phyloP scores from a whole-genome alignment of 1,140 invertebrate genomes.

The Drosophila truncata region DNA sequence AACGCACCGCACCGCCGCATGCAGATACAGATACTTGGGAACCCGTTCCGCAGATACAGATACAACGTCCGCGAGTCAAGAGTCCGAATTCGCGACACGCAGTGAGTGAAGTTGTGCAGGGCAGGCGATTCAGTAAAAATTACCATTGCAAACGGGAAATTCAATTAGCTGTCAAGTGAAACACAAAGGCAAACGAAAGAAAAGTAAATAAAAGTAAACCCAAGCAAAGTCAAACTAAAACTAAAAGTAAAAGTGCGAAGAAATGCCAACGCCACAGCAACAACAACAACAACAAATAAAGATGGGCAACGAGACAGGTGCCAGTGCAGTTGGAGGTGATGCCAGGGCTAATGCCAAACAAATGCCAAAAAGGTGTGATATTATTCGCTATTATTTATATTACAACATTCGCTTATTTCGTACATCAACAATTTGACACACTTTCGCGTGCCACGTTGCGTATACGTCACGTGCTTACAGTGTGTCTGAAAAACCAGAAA shows the following conservation, averaged over 20 bases:
- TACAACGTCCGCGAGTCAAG: constrained; percentile 32
- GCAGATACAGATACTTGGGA: constrained; percentile 44
- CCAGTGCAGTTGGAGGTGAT: constrained; percentile 14
- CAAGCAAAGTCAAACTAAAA: neutral
- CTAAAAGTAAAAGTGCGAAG: constrained; percentile 26
- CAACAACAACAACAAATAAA: constrained; percentile 18
- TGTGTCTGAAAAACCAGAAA: constrained; percentile 18
- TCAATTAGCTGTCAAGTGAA: constrained; percentile 28
- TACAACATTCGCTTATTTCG: constrained; percentile 39
- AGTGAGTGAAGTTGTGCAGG: constrained; percentile 31
- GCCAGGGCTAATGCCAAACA: constrained; percentile 38
- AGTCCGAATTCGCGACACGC: constrained; percentile 38
- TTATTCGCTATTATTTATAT: constrained; percentile 21
- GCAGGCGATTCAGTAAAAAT: constrained; percentile 19
- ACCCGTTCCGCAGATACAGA: constrained; percentile 31
- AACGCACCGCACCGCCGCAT: constrained; percentile 11
- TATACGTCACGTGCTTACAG: constrained; percentile 66
- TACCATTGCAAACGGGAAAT: constrained; percentile 38
- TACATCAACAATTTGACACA: constrained; percentile 54
- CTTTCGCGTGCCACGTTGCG: constrained; percentile 66
- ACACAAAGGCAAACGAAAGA: neutral
- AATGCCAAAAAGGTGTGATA: constrained; percentile 60
- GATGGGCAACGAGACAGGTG: constrained; percentile 18
- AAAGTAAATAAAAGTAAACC: constrained; percentile 16
- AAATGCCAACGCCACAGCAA: constrained; percentile 49